Conservation (phyloP, 2,888 invertebrate genomes). For the Sphaerophoria rueppellii region DNA sequence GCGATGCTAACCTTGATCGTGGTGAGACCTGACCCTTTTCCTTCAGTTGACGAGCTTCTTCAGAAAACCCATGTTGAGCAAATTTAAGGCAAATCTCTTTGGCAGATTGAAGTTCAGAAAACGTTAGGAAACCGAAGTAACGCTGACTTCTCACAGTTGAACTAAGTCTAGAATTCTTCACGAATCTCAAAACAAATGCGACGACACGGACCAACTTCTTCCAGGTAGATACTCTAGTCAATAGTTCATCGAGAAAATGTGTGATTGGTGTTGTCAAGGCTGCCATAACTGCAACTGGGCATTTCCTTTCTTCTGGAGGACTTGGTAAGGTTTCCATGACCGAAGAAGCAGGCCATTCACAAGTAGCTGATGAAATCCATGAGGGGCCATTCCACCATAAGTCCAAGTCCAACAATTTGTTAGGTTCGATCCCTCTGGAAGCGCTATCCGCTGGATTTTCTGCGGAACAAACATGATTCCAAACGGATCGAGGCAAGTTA, state of each 20-base stretch:
- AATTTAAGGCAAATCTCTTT: background rate
- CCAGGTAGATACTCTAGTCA: conserved; percentile 27
- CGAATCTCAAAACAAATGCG: background rate
- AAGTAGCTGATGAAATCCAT: background rate
- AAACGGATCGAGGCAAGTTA: conserved; percentile 6
- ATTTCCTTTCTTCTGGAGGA: background rate
- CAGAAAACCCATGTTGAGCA: background rate
- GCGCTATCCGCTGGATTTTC: conserved; percentile 23
- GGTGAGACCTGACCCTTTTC: background rate
- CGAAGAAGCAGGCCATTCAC: background rate
- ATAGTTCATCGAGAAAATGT: background rate
- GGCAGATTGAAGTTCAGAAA: background rate
- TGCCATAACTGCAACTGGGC: background rate
- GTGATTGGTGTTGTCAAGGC: background rate
- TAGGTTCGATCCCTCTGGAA: background rate
- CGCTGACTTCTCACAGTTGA: background rate
- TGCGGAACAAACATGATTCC: conserved; percentile 16
- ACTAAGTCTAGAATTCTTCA: background rate
- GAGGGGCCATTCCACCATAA: background rate
- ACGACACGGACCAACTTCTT: background rate
- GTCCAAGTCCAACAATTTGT: background rate
- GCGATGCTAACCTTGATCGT: background rate
- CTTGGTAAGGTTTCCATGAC: background rate
- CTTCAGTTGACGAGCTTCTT: background rate
- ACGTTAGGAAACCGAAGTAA: background rate